These are phyloP conservation scores for Malacoraja senta DNA, from an alignment of 2,797 vertebrate species.

Conservation along the genomic window DNA sequence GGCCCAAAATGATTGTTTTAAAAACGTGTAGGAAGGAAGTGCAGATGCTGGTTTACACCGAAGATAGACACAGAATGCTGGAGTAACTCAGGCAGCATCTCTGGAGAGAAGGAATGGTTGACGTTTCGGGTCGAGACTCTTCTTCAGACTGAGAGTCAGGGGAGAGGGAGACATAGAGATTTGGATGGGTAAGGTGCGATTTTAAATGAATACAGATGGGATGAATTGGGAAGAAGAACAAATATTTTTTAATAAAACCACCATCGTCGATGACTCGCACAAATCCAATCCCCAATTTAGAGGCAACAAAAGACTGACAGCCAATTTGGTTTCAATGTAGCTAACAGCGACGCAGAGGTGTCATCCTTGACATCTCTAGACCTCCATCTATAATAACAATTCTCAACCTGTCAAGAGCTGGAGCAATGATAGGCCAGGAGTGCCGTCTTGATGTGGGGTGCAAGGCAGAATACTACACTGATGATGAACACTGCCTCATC, in stretches of 20 bases:
- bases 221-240: neutral
- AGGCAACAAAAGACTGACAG: neutral
- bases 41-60: no score
- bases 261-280: neutral
- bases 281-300: neutral
- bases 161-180: neutral
- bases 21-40: no score
- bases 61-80: no score
- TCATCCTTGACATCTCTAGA: neutral
- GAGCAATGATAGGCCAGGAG: neutral
- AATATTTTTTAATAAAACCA: neutral
- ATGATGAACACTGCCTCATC: neutral
- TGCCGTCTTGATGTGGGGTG: neutral
- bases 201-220: neutral
- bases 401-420: conserved; percentile 15
- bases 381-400: neutral
- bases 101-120: no score
- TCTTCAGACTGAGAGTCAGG: no score
- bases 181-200: no score
- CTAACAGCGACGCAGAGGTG: neutral
- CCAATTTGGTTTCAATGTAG: neutral
- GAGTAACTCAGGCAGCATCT: no score
- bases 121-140: no score
- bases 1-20: neutral
- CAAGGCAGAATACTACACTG: neutral